phyloP scores from a whole-genome alignment of 2,113 vertebrate species.

The Pongo pygmaeus region DNA sequence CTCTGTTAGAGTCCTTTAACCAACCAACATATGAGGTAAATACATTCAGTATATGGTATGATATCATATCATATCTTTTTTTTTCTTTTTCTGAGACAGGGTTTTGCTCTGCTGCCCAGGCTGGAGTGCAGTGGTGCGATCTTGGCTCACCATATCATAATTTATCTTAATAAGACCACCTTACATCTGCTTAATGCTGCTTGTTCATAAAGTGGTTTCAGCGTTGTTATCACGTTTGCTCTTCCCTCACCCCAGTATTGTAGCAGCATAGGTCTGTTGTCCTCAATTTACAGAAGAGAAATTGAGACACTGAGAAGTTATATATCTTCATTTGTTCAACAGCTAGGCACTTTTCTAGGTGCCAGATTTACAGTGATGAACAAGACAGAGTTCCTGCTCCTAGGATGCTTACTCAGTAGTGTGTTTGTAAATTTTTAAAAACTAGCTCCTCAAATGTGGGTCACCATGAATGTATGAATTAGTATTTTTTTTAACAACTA shows the following conservation, averaged over 20 bases:
- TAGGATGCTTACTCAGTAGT: background rate
- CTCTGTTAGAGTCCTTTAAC: background rate
- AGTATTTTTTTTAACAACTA: background rate
- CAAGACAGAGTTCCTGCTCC: background rate
- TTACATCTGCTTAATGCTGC: background rate
- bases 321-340: background rate
- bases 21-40: background rate
- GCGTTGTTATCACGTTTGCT: background rate
- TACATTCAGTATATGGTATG: background rate
- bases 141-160: background rate
- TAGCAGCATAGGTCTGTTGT: background rate
- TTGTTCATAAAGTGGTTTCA: background rate
- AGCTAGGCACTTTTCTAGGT: background rate
- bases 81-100: too few relatives aligned
- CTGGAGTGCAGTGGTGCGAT: too few relatives aligned
- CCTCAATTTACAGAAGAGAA: background rate
- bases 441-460: background rate
- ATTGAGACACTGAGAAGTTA: background rate
- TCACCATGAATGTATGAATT: background rate
- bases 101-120: too few relatives aligned
- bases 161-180: background rate
- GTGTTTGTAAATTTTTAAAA: background rate
- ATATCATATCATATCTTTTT: background rate
- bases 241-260: background rate
- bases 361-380: background rate